phyloP scores from a whole-genome alignment of 2,888 invertebrate genomes.

The Caenorhabditis becei region DNA sequence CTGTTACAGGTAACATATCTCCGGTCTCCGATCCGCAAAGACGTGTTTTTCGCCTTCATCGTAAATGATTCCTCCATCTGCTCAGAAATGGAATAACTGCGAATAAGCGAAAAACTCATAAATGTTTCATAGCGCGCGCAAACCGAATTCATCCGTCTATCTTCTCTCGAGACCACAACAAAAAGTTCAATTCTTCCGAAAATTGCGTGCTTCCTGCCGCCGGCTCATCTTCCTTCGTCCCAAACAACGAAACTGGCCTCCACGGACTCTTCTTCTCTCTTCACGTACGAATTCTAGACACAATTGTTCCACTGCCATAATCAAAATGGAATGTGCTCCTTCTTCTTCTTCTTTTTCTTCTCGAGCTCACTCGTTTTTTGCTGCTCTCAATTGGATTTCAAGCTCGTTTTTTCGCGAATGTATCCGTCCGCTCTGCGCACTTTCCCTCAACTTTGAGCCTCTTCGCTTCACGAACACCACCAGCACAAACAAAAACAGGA shows the following conservation, averaged over 20 bases:
- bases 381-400: slow-evolving; percentile 10
- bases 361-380: slow-evolving; percentile 7
- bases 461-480: slow-evolving; percentile 14
- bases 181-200: slow-evolving; percentile 9
- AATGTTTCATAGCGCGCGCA: slow-evolving; percentile 6
- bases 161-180: slow-evolving; percentile 3
- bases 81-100: background rate
- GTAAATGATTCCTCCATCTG: background rate
- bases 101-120: background rate
- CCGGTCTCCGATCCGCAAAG: too few species aligned
- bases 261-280: background rate
- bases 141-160: slow-evolving; percentile 11
- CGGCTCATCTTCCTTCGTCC: slow-evolving; percentile 3
- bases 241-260: background rate
- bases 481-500: slow-evolving; percentile 16
- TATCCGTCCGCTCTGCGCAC: slow-evolving; percentile 1
- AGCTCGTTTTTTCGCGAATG: background rate
- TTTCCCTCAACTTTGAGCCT: slow-evolving; percentile 12
- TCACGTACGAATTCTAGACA: background rate
- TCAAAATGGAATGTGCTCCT: slow-evolving; percentile 13
- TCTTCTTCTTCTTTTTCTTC: slow-evolving; percentile 13
- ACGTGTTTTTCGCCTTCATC: too few species aligned
- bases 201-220: slow-evolving; percentile 8
- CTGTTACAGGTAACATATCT: too few species aligned
- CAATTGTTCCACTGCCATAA: background rate